Percentiles rank a stretch among this genome's conserved stretches.
Conservation (phyloP, 2,797 vertebrate species). For the Eulemur coronatus region DNA sequence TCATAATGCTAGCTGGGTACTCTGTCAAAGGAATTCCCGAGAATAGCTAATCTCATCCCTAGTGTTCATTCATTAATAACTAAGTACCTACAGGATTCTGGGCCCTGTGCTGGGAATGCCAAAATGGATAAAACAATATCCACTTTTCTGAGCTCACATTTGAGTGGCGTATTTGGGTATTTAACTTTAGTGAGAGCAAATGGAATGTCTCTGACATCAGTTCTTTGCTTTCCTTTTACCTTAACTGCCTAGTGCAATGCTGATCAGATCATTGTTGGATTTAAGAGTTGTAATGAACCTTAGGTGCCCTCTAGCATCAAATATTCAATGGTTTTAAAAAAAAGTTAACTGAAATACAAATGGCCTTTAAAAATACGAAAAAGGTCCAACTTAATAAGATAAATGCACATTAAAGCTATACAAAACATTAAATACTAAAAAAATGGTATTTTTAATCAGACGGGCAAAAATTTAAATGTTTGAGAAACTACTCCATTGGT, state of each 20-base stretch:
- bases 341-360: constrained; percentile 27
- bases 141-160: background rate
- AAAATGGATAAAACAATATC: background rate
- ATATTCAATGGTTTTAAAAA: constrained; percentile 29
- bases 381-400: background rate
- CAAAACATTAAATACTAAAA: background rate
- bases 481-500: background rate
- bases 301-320: background rate
- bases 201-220: background rate
- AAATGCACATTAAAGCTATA: background rate
- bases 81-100: background rate
- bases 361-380: constrained; percentile 25
- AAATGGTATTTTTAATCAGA: background rate
- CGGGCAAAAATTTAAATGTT: background rate
- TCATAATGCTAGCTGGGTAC: background rate
- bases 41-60: background rate
- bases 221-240: constrained; percentile 31
- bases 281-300: background rate
- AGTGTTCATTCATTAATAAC: background rate
- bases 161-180: background rate
- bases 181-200: constrained; percentile 28
- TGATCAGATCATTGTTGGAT: background rate
- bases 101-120: background rate
- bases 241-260: background rate
- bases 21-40: background rate